phyloP scores from a whole-genome alignment of 2,888 invertebrate genomes.

The Leptinotarsa juncta region DNA sequence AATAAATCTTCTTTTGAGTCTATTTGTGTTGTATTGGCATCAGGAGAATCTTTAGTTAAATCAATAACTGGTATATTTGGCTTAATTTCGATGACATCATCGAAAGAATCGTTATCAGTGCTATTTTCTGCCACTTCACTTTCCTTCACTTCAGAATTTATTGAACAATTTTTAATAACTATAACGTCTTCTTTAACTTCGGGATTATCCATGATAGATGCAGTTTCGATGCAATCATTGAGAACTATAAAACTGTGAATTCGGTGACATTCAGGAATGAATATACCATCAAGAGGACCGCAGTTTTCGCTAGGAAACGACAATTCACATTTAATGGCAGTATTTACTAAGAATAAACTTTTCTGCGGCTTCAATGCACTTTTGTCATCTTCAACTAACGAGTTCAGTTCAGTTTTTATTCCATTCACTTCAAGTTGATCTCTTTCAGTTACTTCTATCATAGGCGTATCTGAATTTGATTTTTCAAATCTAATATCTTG shows the following conservation, averaged over 20 bases:
- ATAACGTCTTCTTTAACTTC: background rate
- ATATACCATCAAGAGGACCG: background rate
- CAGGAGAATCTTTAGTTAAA: conserved; percentile 25
- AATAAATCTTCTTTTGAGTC: conserved; percentile 16
- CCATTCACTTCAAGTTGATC: background rate
- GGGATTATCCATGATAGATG: conserved; percentile 1
- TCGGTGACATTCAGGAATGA: conserved; percentile 5
- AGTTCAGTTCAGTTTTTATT: background rate
- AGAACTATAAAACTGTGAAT: background rate
- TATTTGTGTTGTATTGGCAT: background rate
- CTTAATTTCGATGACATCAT: conserved; percentile 27
- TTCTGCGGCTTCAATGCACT: background rate
- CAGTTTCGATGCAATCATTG: conserved; percentile 9
- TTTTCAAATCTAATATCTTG: background rate
- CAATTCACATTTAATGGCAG: background rate
- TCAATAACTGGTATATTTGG: conserved; percentile 29
- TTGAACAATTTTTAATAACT: background rate
- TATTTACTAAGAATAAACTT: background rate
- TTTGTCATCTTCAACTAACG: background rate
- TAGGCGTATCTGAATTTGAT: background rate
- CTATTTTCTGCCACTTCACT: conserved; percentile 2
- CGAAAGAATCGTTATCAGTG: background rate
- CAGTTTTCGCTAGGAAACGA: background rate
- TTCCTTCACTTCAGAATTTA: background rate
- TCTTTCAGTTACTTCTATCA: background rate